phyloP scores from a whole-genome alignment of 2,888 invertebrate species.

The Hypomecis atomaria region DNA sequence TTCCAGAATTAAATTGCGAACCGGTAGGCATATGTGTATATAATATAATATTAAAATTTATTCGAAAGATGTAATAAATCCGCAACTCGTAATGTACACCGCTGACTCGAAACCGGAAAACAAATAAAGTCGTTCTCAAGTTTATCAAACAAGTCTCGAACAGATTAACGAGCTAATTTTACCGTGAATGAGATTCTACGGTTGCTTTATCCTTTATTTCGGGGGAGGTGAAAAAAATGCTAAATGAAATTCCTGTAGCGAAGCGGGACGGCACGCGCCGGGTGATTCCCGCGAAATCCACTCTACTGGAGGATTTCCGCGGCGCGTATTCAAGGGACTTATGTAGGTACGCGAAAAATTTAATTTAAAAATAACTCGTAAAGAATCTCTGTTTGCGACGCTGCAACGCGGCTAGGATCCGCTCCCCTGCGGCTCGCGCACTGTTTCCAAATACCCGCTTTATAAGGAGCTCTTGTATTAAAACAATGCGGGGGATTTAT shows the following conservation, averaged over 20 bases:
- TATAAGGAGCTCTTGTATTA: constrained; percentile 26
- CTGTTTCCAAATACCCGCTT: constrained; percentile 33
- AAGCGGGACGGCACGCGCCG: constrained; percentile 40
- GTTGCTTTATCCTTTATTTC: constrained; percentile 36
- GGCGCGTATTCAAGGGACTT: constrained; percentile 49
- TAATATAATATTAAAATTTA: constrained; percentile 19
- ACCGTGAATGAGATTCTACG: constrained; percentile 40
- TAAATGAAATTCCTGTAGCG: constrained; percentile 53
- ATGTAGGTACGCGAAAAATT: constrained; percentile 61
- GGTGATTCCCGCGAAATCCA: constrained; percentile 48
- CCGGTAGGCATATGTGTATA: too few species aligned
- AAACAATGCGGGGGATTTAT: constrained; percentile 29
- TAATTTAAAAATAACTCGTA: constrained; percentile 63
- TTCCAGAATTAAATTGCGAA: constrained; percentile 14
- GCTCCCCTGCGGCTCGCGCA: constrained; percentile 13
- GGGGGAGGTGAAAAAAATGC: constrained; percentile 42
- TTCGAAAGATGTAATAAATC: constrained; percentile 18
- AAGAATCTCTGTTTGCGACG: constrained; percentile 33
- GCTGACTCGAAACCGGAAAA: constrained; percentile 37
- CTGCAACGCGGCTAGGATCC: constrained; percentile 19
- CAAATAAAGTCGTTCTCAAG: constrained; percentile 41
- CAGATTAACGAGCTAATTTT: constrained; percentile 44
- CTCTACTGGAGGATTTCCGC: constrained; percentile 50
- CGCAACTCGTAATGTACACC: constrained; percentile 17
- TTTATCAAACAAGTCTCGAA: constrained; percentile 41